A percentile compares a stretch with the other conserved stretches of the same genome.
Evolutionary conservation across 2,888 invertebrate species (phyloP).

Genomic region (Dynastes hyllus): DNA sequence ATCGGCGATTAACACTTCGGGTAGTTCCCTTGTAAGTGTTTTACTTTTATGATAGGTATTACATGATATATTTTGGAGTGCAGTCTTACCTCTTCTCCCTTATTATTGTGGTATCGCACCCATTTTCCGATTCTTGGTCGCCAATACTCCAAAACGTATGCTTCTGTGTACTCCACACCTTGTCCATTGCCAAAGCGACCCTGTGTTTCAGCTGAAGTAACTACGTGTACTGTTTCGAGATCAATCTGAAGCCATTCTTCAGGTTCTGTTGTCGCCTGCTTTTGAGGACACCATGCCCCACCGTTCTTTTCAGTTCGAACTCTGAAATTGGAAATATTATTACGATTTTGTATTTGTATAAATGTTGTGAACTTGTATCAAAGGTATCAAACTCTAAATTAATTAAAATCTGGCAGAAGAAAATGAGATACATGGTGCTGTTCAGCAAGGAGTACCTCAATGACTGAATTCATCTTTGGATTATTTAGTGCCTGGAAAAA

Average conservation of each 20-base stretch:
- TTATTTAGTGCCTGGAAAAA: no score
- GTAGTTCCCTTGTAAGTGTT: no score
- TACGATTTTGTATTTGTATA: no score
- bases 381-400: no score
- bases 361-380: no score
- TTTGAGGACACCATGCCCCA: conserved; percentile 96
- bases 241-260: conserved; percentile 88
- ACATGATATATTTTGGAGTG: no score
- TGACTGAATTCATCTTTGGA: no score
- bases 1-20: no score
- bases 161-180: conserved; percentile 90
- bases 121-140: conserved; percentile 85
- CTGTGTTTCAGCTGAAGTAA: conserved; percentile 89
- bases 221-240: conserved; percentile 84
- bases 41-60: no score
- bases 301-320: conserved; percentile 87
- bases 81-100: conserved; percentile 83
- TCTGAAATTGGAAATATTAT: conserved; percentile 72
- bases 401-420: no score
- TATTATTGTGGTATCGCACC: conserved; percentile 84
- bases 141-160: conserved; percentile 90
- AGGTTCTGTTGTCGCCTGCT: conserved; percentile 84
- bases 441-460: no score
- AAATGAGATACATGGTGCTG: no score
- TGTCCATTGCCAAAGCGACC: conserved; percentile 95